These are phyloP conservation scores for Neomonachus schauinslandi DNA, from an alignment of 2,113 vertebrate genomes.

Conservation along the genomic window DNA sequence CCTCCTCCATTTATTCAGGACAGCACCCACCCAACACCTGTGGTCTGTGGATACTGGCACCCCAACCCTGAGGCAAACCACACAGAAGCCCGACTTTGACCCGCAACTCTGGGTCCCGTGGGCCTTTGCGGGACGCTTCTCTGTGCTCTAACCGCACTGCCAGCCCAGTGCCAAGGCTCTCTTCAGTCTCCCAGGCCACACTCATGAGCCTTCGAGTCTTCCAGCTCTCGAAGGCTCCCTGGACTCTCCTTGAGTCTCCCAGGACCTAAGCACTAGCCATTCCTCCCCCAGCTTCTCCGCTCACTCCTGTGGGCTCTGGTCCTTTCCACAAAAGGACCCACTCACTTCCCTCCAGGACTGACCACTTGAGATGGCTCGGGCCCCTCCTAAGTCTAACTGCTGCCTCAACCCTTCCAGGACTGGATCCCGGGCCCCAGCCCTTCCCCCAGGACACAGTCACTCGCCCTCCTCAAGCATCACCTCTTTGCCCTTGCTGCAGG, in stretches of 20 bases:
- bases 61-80: neutral
- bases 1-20: neutral
- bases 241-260: neutral
- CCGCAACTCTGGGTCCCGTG: neutral
- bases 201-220: neutral
- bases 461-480: neutral
- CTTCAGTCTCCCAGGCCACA: too few species aligned
- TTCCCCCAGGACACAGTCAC: neutral
- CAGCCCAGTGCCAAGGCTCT: fast-evolving
- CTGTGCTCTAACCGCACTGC: too few species aligned
- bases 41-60: neutral
- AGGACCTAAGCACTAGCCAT: neutral
- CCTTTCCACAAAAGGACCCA: neutral
- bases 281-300: neutral
- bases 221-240: neutral
- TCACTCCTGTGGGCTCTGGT: neutral
- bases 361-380: neutral
- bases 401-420: neutral
- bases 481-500: neutral
- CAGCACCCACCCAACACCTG: neutral
- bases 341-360: neutral
- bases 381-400: neutral
- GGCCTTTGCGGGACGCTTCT: neutral
- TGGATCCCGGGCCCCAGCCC: fast-evolving
- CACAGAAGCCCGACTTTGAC: neutral